Base-by-base conservation (phyloP, 2,888 invertebrate species). In the Deilephila porcellus region DNA sequence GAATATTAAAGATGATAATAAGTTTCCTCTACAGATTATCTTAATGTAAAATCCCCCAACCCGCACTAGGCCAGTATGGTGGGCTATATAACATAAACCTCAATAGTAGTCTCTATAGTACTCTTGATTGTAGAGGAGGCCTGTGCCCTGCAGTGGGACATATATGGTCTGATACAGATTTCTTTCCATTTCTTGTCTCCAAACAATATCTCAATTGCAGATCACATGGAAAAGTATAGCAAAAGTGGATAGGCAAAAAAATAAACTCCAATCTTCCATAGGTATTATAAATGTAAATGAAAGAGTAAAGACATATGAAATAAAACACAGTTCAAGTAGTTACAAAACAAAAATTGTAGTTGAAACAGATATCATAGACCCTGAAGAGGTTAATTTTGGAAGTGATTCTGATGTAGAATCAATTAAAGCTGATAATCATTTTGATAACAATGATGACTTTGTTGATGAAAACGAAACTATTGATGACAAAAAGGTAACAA, bases 141-240 rank as follows among this genome's bases (percentile, higher is more conserved):
- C 25, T 1, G 25, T 25, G 1, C 25, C 25, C 25, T 25, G 25
- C 25, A 25, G 25, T 25, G 25, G 25, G 25, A 25, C 25, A 25
- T 25, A 25, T 25, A 25, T 25, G 25, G 25, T 0, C 25, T 1
- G 25, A 25, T 0, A 25, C 25, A 25, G 25, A 25, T 32, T 5
- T 32, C 14, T 14, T 45, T 14, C 11, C 11, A 11, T 14, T 45
- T 11, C 3, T 45, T 45, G 3, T 14, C 11, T 14, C 3, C 3
- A 45, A 45, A 45, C 0, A 45, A 45, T 14, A 45, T 14, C 45
- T 62, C 37, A n/a, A 67, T 74, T 67, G 8, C 59, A 79, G 79
- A 75, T 80, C 52, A 74, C 77, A 56, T 25, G 71, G 32, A 17
- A 71, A 19, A 56, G 17, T 11, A 25, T 73, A 20, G 34, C 63